phyloP scores from a whole-genome alignment of 1,140 invertebrate species.

The Metaphire vulgaris region DNA sequence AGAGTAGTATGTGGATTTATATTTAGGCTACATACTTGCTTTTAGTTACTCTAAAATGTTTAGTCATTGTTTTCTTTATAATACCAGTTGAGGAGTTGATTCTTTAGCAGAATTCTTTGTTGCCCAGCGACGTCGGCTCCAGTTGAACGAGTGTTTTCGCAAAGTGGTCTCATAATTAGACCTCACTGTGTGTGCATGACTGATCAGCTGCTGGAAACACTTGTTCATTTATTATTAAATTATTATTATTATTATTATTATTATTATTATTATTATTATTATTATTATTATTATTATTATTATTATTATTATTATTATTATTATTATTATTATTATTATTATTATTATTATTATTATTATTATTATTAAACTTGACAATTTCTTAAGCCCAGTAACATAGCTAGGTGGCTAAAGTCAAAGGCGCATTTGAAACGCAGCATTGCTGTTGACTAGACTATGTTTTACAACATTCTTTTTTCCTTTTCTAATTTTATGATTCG shows the following conservation, averaged over 20 bases:
- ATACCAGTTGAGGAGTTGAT: background rate
- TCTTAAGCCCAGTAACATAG: background rate
- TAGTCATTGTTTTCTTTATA: too few species aligned
- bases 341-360: slow-evolving; percentile 13
- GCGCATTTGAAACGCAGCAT: background rate
- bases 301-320: slow-evolving; percentile 19
- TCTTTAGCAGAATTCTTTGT: background rate
- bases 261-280: slow-evolving; percentile 11
- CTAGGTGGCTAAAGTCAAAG: background rate
- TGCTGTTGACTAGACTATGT: background rate
- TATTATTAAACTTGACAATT: background rate
- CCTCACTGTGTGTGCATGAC: too few species aligned
- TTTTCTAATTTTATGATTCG: background rate
- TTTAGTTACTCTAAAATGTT: too few species aligned
- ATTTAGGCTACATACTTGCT: too few species aligned
- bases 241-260: slow-evolving; percentile 15
- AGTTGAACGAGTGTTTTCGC: background rate
- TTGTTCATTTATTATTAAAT: background rate
- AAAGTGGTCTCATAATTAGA: background rate
- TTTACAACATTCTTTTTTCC: background rate
- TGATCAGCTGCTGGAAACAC: too few species aligned
- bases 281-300: slow-evolving; percentile 14
- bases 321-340: slow-evolving; percentile 18
- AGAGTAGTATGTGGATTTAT: too few species aligned
- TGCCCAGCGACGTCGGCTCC: background rate